Conservation (phyloP, 1,140 invertebrate species). For the Lordiphosa collinella region DNA sequence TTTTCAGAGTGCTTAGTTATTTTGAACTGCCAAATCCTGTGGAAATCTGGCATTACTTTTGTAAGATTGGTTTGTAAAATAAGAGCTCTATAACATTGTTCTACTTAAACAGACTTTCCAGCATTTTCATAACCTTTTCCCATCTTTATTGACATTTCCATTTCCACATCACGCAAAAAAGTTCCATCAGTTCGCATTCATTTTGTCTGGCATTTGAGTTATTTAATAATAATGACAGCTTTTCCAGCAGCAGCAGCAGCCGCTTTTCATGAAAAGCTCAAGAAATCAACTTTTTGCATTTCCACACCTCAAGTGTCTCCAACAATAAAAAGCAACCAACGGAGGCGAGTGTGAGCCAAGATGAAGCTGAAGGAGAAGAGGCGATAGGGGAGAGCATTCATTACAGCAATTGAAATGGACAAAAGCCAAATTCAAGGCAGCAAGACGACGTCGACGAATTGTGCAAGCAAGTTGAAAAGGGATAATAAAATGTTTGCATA, state of each 20-base stretch:
- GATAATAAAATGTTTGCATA: slow-evolving; percentile 68
- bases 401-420: slow-evolving; percentile 62
- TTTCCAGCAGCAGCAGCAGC: slow-evolving; percentile 8
- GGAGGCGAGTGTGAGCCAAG: not conserved
- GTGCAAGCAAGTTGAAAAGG: slow-evolving; percentile 36
- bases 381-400: slow-evolving; percentile 40
- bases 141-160: slow-evolving; percentile 1
- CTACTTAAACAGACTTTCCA: too few relatives aligned
- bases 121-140: slow-evolving; percentile 3
- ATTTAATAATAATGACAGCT: slow-evolving; percentile 43
- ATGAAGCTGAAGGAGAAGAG: slow-evolving; percentile 10
- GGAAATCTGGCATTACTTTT: too few relatives aligned
- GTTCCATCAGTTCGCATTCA: too few relatives aligned
- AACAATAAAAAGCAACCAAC: slow-evolving; percentile 26
- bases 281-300: slow-evolving; percentile 55
- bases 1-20: too few relatives aligned
- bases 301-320: slow-evolving; percentile 53
- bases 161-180: not conserved
- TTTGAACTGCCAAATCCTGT: too few relatives aligned
- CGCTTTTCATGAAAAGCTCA: slow-evolving; percentile 28
- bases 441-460: slow-evolving; percentile 19
- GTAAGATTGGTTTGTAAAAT: too few relatives aligned
- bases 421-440: slow-evolving; percentile 51
- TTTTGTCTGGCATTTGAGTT: not conserved
- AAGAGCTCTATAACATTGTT: too few relatives aligned